Base-by-base conservation (phyloP, 2,113 vertebrate genomes). In the Toxotes jaculatrix region DNA sequence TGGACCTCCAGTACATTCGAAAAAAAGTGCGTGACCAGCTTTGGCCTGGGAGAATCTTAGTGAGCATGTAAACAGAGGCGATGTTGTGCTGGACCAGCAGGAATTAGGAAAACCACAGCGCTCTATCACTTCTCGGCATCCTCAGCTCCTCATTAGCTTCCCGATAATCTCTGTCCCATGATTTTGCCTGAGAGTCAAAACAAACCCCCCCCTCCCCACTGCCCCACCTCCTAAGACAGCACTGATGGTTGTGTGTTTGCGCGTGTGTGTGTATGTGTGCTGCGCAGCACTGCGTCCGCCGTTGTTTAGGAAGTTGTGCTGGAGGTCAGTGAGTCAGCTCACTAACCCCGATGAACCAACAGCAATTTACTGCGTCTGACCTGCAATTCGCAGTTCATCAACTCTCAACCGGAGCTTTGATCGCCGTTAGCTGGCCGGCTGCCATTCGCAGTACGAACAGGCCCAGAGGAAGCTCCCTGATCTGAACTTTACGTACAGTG, bases 171-270 rank as follows among this genome's bases (percentile, higher is more conserved):
- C 60, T 70, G 65, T 80, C 91, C 68, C 84, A 62, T 92, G 91
- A 91, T 84, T 87, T 79, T 51, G 0, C 65, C 23, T 4, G 69
- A 86, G 83, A 91, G 87, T 88, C 87, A 84, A 85, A 90, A 92
- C 90, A 91, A 63, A n/a, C n/a, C 23, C 49, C n/a, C 43, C 55
- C 21, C 56, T 1, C n/a, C 19, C 77, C 19, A 21, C 42, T 36
- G 38, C 40, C 42, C 42, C 43, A 23, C 47, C 31, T 53, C 55
- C 11, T 3, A 42, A 77, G 36, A 53, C 56, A 80, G 19, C 27
- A 32, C 23, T 23, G 40, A 55, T 66, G 23, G 40, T 56, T 32
- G 17, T 63, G 62, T 7, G 34, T 27, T 10, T 10, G 42, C 82
- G 84, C 63, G 38, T 49, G 51, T 64, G 62, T 80, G 27, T 27